Conservation (phyloP, 2,113 vertebrate species). For the Lophius piscatorius region DNA sequence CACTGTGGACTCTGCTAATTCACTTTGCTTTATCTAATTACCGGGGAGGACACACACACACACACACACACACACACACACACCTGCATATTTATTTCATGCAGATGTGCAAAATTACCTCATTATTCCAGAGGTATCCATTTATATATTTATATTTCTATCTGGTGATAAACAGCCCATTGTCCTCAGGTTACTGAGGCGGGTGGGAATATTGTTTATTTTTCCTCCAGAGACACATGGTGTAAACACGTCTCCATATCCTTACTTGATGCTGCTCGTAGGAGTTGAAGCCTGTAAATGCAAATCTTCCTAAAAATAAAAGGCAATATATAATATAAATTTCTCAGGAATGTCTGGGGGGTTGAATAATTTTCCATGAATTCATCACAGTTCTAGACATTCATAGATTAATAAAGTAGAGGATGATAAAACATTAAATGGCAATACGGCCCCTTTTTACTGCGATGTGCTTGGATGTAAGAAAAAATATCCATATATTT, state of each 20-base stretch:
- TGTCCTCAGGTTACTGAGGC: slow-evolving; percentile 53
- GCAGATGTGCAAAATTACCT: slow-evolving; percentile 72
- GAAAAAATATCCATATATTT: no score
- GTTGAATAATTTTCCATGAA: no score
- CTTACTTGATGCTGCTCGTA: slow-evolving; percentile 1
- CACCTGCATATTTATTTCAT: slow-evolving; percentile 53
- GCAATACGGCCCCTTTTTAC: no score
- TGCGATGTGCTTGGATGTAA: no score
- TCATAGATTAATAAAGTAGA: no score
- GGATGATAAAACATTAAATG: no score
- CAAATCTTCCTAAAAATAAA: background rate
- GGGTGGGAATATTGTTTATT: slow-evolving; percentile 39
- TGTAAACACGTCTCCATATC: slow-evolving; percentile 18
- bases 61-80: slow-evolving; percentile 77
- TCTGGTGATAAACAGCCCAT: slow-evolving; percentile 61
- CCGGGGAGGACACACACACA: slow-evolving; percentile 78
- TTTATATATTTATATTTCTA: slow-evolving; percentile 63
- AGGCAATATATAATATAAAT: no score
- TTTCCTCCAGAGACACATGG: slow-evolving; percentile 27
- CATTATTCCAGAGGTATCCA: slow-evolving; percentile 62
- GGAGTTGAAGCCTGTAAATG: background rate
- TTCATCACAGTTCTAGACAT: no score
- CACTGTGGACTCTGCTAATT: slow-evolving; percentile 93
- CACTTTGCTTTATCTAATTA: slow-evolving; percentile 94
- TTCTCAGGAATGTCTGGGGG: no score